A percentile compares a stretch with the other conserved stretches of the same genome.
phyloP scores from a whole-genome alignment of 2,888 invertebrate genomes.

The Lucinisca nassula region DNA sequence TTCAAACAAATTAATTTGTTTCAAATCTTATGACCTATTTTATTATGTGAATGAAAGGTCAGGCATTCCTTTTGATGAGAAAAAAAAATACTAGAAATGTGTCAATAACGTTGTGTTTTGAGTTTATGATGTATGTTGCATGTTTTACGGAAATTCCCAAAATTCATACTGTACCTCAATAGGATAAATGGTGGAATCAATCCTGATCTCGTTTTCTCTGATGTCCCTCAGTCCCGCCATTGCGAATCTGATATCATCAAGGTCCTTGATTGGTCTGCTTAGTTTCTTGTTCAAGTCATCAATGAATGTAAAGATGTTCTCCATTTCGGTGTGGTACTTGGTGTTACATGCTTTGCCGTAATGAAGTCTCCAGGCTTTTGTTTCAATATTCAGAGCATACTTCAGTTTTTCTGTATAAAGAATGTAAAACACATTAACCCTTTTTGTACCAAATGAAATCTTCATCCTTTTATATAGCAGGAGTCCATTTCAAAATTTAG shows the following conservation, averaged over 20 bases:
- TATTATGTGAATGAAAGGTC: too few relatives aligned
- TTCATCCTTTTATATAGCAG: too few relatives aligned
- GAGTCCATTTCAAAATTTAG: too few relatives aligned
- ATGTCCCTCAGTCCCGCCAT: conserved; percentile 98
- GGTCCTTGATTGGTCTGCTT: conserved; percentile 95
- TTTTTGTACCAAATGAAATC: too few relatives aligned
- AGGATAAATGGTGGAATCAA: conserved; percentile 97
- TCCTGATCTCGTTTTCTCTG: conserved; percentile 97
- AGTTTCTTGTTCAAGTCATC: conserved; percentile 94
- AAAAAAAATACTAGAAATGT: too few relatives aligned
- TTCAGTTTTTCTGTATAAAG: conserved; percentile 92
- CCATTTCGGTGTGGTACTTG: conserved; percentile 88
- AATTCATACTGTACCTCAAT: conserved; percentile 92
- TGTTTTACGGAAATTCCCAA: too few relatives aligned
- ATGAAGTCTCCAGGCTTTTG: conserved; percentile 87
- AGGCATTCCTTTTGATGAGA: too few relatives aligned
- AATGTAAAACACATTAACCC: too few relatives aligned
- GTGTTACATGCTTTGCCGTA: conserved; percentile 88
- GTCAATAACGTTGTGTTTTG: too few relatives aligned
- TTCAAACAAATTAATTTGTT: too few relatives aligned
- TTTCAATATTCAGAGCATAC: conserved; percentile 93
- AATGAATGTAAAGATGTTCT: conserved; percentile 93
- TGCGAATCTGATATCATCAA: conserved; percentile 97
- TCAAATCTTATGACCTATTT: too few relatives aligned
- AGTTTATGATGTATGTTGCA: too few relatives aligned